These are phyloP conservation scores for Cinclus mexicanus DNA, from an alignment of 2,113 vertebrate species.

Conservation along the genomic window DNA sequence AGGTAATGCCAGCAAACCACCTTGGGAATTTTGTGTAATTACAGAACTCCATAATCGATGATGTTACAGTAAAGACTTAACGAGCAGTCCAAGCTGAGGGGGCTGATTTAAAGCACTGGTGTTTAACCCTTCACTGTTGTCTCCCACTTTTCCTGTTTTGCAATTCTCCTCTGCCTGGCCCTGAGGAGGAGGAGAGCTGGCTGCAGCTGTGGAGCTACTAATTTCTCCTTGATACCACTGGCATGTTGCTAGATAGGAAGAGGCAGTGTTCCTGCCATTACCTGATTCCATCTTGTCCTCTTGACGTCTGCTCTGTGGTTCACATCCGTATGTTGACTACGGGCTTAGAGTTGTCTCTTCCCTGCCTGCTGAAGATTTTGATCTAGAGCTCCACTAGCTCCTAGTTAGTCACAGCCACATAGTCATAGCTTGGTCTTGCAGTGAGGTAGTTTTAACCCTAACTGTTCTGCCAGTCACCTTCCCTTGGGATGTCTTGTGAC, in stretches of 20 bases:
- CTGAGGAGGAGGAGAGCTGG: background rate
- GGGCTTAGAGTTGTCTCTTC: background rate
- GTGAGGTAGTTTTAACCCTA: background rate
- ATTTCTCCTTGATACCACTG: background rate
- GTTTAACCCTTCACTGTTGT: background rate
- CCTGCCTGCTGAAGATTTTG: background rate
- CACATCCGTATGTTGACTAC: rapidly evolving
- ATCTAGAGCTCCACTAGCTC: background rate
- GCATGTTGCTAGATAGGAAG: background rate
- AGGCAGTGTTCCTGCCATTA: background rate
- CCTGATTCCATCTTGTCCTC: background rate
- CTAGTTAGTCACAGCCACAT: background rate
- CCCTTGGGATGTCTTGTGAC: background rate
- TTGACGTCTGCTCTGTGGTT: background rate
- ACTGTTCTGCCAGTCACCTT: background rate
- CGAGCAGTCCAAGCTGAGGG: rapidly evolving
- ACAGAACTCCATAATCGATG: background rate
- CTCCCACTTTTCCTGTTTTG: background rate
- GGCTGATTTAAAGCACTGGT: background rate
- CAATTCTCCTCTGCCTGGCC: background rate
- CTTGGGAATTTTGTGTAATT: background rate
- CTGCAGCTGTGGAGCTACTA: background rate
- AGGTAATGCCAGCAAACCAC: background rate
- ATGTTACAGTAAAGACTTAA: background rate
- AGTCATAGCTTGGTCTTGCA: background rate